Base-by-base conservation (phyloP, 2,888 invertebrate genomes). In the Sphaerolaimus hirsutus region DNA sequence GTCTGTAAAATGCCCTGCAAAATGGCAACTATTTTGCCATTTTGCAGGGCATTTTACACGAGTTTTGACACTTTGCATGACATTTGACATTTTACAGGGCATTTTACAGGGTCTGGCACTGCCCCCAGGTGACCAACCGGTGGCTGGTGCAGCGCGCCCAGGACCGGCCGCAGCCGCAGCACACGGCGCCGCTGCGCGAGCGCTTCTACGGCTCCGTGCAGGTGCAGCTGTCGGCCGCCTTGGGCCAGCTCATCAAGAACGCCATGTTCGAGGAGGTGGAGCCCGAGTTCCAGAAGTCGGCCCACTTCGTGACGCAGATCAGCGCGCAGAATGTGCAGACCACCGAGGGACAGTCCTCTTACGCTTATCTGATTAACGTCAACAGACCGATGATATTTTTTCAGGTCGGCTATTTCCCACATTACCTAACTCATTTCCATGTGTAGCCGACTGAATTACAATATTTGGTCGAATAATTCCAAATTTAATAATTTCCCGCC, bases 221-320 rank as follows among this genome's bases (percentile, higher is more conserved):
- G 68, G 81, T 91, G 41, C 83, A 89, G 60, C 75, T 97, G 10
- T 91, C 86, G 67, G 67, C 93, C 5, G 83, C 86, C 38, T 70
- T 97, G n/a, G 93, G 93, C 0, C 91, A 93, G 62, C 72, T 93
- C 29, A 76, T 66, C n/a, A 66, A 66, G 58, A 86, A 91, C 66
- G 81, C 83, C 0, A 75, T 91, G 67, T 93, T 89, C 63, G 91
- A 91, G 62, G 93, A 97, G 64, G 87, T 87, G 0, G 86, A 89
- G 57, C 80, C 87, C 0, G 93, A 97, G 64, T 91, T 91, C 64
- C 89, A 91, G 61, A 86, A 87, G 61, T 84, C 84, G 63, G 93
- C 93, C 1, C 91, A 89, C 68, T 97, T 97, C 68, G 86, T 87
- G 63, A 97, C 93, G 1, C 75, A 82, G 55, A 82, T 91, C 54